Conservation (phyloP, 1,140 invertebrate genomes). For the Drosophila sp. region DNA sequence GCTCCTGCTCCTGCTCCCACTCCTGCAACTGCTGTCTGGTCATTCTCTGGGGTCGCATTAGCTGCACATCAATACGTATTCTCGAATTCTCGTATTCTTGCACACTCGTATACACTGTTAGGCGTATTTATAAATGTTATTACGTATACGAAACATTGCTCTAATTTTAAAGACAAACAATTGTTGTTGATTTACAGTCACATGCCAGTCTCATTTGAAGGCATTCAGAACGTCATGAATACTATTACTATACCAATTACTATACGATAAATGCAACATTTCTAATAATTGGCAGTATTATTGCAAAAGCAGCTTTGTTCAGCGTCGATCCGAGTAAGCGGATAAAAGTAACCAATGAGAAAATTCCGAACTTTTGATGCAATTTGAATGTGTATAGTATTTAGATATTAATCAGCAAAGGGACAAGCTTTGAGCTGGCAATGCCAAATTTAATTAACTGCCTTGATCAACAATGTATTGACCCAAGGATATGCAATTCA, state of each 20-base stretch:
- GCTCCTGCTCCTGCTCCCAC: conserved; percentile 6
- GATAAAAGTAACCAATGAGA: neutral
- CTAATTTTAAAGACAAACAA: conserved; percentile 73
- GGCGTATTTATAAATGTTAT: conserved; percentile 80
- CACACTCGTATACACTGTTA: neutral
- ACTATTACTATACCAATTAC: neutral
- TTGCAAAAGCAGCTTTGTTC: neutral
- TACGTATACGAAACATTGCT: conserved; percentile 66
- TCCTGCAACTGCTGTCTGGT: conserved; percentile 41
- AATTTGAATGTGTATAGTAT: neutral
- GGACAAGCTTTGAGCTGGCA: neutral
- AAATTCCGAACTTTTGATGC: neutral
- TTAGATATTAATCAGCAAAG: neutral
- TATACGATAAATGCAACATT: conserved; percentile 14
- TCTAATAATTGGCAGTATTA: conserved; percentile 39
- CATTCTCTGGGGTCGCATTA: conserved; percentile 78
- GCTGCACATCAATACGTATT: conserved; percentile 73
- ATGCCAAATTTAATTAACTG: conserved; percentile 6
- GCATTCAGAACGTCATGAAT: conserved; percentile 6
- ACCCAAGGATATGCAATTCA: neutral
- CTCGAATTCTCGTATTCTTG: conserved; percentile 14
- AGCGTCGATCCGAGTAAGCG: neutral
- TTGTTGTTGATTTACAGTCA: conserved; percentile 34
- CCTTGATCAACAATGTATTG: conserved; percentile 11
- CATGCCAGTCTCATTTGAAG: conserved; percentile 2